Base-by-base conservation (phyloP, 2,888 invertebrate genomes). In the Nephrotoma flavescens region DNA sequence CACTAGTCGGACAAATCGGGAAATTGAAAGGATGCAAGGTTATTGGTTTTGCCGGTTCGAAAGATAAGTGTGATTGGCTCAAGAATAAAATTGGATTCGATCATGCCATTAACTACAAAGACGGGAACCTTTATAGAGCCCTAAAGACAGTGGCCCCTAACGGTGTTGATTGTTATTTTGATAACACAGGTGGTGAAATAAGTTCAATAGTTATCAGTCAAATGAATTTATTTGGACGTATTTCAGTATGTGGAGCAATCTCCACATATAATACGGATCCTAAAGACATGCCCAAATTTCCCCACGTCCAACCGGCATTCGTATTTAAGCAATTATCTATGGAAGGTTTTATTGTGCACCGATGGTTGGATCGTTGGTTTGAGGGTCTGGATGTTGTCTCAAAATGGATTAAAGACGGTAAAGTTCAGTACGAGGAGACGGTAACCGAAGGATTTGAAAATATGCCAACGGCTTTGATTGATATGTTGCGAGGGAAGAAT, bases 1-100 rank as follows among this genome's bases (percentile, higher is more conserved):
- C 94, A 87, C 93, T 95, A 86, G 96, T 96, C 42, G 96, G 96
- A 2, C 96, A 96, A 92, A 95, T 96, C 88, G 96, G 94, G 0
- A 96, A 96, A 92, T 93, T 94, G 86, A 93, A 94, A 90, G 95
- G 94, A 12, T 94, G 95, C 89, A 93, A 91, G 87, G 95, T 95
- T 0, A 94, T 96, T 88, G 96, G 95, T 4, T 93, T 95, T 88
- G 94, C 95, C 19, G 96, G 96, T 0, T 93, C 94, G 3, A 94
- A 95, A 88, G 94, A 93, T 31, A 96, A 96, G 92, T 94, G 94
- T 88, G 91, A 93, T 88, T 96, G 95, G 95, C 90, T 95, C 31
- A 92, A 92, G 31, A 91, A 94, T n/a, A 93, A 94, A 86, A 90
- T 95, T 0, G 94, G 94, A 6, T 96, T 95, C 89, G 95, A 96